Evolutionary conservation across 23 tunicate genomes (phyloP).

Genomic region (Diplosoma virens): DNA sequence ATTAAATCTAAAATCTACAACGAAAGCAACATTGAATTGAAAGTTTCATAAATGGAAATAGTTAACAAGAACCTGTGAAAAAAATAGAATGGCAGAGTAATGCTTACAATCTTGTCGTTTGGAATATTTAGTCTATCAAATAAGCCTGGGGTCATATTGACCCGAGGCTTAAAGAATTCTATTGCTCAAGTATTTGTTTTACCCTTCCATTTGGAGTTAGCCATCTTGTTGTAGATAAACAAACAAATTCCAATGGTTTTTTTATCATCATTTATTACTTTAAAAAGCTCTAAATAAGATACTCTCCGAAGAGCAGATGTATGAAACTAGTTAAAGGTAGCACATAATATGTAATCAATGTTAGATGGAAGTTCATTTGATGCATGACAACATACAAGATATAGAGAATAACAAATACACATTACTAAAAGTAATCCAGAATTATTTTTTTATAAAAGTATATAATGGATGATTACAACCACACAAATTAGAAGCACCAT

Average conservation of each 20-base stretch:
- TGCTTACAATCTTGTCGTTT: no score
- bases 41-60: no score
- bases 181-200: neutral
- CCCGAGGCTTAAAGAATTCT: neutral
- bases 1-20: no score
- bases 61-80: no score
- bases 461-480: slow-evolving; percentile 10
- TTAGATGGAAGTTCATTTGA: slow-evolving; percentile 1
- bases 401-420: slow-evolving; percentile 13
- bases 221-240: slow-evolving; percentile 9
- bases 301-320: neutral
- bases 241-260: neutral
- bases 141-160: no score
- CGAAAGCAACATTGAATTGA: no score
- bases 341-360: slow-evolving; percentile 1
- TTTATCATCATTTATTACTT: slow-evolving; percentile 1
- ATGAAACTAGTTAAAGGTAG: slow-evolving; percentile 6
- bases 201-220: neutral
- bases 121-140: no score
- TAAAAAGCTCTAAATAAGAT: neutral
- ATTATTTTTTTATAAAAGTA: slow-evolving; percentile 7
- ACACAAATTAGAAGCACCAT: slow-evolving; percentile 30
- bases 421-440: neutral
- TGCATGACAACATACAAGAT: slow-evolving; percentile 7
- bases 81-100: no score